These are phyloP conservation scores for Botia kubotai DNA, from an alignment of 2,797 vertebrate genomes.

Conservation along the genomic window DNA sequence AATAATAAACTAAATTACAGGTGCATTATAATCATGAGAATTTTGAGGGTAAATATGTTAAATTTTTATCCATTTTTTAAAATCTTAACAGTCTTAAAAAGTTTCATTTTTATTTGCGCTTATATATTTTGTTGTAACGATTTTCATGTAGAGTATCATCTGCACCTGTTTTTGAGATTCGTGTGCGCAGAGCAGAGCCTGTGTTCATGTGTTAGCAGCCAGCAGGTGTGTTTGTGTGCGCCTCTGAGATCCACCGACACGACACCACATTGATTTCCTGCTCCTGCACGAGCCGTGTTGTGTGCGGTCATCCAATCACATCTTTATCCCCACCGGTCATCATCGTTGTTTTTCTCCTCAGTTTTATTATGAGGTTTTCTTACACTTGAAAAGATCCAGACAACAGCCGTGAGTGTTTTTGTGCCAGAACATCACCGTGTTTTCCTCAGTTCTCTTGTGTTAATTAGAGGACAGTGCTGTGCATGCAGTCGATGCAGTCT, in stretches of 20 bases:
- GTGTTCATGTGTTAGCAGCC: background rate
- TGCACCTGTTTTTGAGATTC: background rate
- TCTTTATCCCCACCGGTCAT: background rate
- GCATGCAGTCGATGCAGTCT: constrained; percentile 49
- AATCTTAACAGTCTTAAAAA: too few species aligned
- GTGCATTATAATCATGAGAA: background rate
- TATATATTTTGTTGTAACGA: background rate
- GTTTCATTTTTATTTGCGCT: too few species aligned
- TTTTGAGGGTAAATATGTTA: background rate
- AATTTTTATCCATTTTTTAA: too few species aligned
- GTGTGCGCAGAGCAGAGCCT: too few species aligned
- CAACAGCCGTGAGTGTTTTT: background rate
- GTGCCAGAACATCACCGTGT: constrained; percentile 22
- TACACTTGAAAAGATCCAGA: constrained; percentile 56
- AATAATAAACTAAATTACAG: too few species aligned
- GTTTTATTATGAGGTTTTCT: constrained; percentile 50
- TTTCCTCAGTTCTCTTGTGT: constrained; percentile 26
- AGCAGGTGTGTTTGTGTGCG: constrained; percentile 31
- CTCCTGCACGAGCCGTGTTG: constrained; percentile 68
- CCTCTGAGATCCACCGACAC: constrained; percentile 61
- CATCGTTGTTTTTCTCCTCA: constrained; percentile 60
- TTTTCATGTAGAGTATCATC: background rate
- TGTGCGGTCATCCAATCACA: constrained; percentile 64
- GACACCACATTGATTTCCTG: constrained; percentile 74
- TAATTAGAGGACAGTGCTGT: constrained; percentile 46